Base-by-base conservation (phyloP, 2,888 invertebrate species). In the Cheiracanthium punctorium region DNA sequence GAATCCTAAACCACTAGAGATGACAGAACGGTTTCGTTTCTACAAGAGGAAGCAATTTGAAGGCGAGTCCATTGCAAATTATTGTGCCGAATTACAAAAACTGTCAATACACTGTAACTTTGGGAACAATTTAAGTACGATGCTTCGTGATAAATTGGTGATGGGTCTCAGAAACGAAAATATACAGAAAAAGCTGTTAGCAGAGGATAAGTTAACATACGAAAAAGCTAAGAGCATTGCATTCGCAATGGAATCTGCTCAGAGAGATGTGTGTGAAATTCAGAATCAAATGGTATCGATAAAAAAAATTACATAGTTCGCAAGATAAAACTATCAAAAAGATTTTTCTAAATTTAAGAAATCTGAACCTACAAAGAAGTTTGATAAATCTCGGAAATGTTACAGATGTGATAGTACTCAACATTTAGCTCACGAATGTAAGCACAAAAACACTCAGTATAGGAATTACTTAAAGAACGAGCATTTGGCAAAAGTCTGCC, bases 21-120 rank as follows among this genome's bases (percentile, higher is more conserved):
- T 76, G 76, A 76, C 76, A 76, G 76, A 76, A 76, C 76, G 67
- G 67, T 76, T 76, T 76, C 76, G 65, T 76, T 76, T 76, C 76
- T 76, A 76, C 76, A 76, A 76, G 76, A 76, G 76, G 76, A 76
- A 76, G 67, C 76, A 76, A 76, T 76, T 76, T 76, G 76, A 76
- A 76, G 76, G 76, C 29, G 76, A 76, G 76, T 76, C 67, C 67
- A 76, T 76, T 76, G 76, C 67, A 75, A 75, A 75, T 75, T 75
- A 75, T 75, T 75, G 75, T 75, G 67, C 75, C 75, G 75, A 75
- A 75, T 75, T 75, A 75, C 75, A 75, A 75, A 75, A 75, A 75
- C 64, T 75, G 75, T 67, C 65, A 65, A 75, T 75, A 75, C 75
- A 75, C 75, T 75, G 75, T 75, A 75, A 67, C 75, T 75, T 75